Evolutionary conservation across 1,140 invertebrate genomes (phyloP).

Genomic region (Drosophila insularis): DNA sequence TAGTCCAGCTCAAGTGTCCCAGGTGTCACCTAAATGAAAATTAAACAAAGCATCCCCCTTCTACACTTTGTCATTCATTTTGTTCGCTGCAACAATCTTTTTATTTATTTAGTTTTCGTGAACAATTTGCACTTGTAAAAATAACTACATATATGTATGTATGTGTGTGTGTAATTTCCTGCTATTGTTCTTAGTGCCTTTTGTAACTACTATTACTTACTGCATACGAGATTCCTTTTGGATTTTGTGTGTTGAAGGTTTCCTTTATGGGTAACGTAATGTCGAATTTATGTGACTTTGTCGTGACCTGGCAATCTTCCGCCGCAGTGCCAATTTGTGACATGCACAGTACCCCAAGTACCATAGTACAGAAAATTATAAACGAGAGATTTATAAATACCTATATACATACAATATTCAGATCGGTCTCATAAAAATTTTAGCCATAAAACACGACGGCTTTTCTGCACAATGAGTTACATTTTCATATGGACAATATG

Average conservation of each 20-base stretch:
- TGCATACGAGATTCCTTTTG: conserved; percentile 29
- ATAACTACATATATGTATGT: background rate
- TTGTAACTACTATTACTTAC: background rate
- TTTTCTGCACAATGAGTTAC: background rate
- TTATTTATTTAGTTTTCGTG: conserved; percentile 61
- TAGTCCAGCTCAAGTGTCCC: conserved; percentile 38
- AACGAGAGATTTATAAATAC: conserved; percentile 31
- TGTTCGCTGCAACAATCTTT: conserved; percentile 29
- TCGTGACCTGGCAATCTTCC: conserved; percentile 54
- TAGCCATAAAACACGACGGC: background rate
- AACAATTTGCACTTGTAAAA: conserved; percentile 50
- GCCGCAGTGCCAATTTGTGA: conserved; percentile 68
- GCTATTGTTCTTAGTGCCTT: conserved; percentile 32
- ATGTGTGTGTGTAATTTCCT: conserved; percentile 13
- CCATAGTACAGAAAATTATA: conserved; percentile 26
- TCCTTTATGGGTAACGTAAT: conserved; percentile 44
- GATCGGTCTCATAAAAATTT: conserved; percentile 1
- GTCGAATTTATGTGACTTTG: conserved; percentile 67
- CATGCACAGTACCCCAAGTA: conserved; percentile 49
- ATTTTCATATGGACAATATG: background rate
- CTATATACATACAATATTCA: conserved; percentile 13
- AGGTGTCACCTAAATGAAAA: conserved; percentile 66
- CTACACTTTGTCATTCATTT: background rate
- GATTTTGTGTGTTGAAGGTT: conserved; percentile 14
- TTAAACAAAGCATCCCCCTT: conserved; percentile 66